These are phyloP conservation scores for Sylvilagus floridanus DNA, from an alignment of 2,797 vertebrate genomes.

Conservation along the genomic window DNA sequence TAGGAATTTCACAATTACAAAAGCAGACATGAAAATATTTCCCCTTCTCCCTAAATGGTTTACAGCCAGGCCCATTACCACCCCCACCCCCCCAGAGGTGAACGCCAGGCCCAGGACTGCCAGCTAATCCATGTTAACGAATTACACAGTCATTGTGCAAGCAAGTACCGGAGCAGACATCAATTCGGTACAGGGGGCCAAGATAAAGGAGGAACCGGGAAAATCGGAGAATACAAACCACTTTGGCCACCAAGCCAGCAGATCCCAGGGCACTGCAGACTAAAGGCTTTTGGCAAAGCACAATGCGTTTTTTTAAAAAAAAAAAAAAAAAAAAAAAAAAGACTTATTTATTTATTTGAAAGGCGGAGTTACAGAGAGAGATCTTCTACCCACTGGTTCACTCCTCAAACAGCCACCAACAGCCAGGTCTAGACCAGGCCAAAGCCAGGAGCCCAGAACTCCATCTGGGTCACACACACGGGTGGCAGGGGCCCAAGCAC, in stretches of 20 bases:
- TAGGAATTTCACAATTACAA: neutral
- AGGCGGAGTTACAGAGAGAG: no score
- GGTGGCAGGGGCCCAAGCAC: no score
- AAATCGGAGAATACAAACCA: neutral
- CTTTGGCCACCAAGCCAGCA: neutral
- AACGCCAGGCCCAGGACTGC: neutral
- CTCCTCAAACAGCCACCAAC: no score
- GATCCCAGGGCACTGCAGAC: neutral
- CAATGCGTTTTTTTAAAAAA: no score
- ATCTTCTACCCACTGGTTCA: no score
- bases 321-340: no score
- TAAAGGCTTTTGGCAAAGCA: neutral
- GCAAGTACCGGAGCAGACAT: neutral
- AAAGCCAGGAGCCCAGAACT: no score
- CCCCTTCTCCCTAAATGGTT: neutral
- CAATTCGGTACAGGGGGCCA: neutral
- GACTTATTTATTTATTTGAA: no score
- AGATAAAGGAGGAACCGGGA: neutral
- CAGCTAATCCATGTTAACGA: neutral
- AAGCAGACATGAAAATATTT: rapidly evolving
- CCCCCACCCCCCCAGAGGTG: neutral
- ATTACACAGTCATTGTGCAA: neutral
- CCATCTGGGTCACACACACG: no score
- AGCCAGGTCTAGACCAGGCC: no score
- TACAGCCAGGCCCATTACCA: neutral